These are phyloP conservation scores for Dynastes tityus DNA, from an alignment of 2,888 invertebrate genomes.

Conservation along the genomic window DNA sequence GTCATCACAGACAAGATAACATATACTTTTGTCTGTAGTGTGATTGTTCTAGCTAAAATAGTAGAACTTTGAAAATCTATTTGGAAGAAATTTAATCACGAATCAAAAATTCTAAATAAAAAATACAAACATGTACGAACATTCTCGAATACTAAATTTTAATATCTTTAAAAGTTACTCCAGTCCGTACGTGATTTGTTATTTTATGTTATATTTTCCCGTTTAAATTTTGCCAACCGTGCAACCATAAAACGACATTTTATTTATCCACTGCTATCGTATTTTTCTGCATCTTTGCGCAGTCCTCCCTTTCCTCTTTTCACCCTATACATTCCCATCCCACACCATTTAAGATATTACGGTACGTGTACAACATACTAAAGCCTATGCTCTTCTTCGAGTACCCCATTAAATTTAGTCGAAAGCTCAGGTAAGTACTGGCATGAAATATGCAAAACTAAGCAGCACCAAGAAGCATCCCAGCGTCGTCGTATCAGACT, in stretches of 20 bases:
- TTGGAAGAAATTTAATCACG: no score
- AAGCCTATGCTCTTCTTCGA: slow-evolving; percentile 50
- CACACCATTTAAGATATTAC: slow-evolving; percentile 51
- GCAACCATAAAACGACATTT: slow-evolving; percentile 21
- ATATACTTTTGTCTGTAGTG: no score
- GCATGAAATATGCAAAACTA: slow-evolving; percentile 57
- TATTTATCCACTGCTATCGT: slow-evolving; percentile 15
- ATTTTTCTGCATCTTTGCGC: slow-evolving; percentile 27
- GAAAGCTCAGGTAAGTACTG: slow-evolving; percentile 56
- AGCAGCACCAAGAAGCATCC: slow-evolving; percentile 27
- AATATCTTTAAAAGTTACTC: not conserved
- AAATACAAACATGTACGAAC: no score
- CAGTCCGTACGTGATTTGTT: slow-evolving; percentile 20
- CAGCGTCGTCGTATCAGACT: slow-evolving; percentile 12
- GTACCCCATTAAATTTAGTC: slow-evolving; percentile 57
- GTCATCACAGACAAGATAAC: no score
- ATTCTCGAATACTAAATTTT: not conserved
- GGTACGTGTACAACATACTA: slow-evolving; percentile 54
- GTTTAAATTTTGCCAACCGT: slow-evolving; percentile 10
- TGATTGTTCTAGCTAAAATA: no score
- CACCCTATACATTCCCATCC: slow-evolving; percentile 14
- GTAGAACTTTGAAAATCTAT: no score
- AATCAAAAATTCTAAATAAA: no score
- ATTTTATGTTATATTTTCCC: slow-evolving; percentile 16
- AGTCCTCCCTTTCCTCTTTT: slow-evolving; percentile 5